phyloP scores from a whole-genome alignment of 2,888 invertebrate genomes.

The Lydus trimaculatus region DNA sequence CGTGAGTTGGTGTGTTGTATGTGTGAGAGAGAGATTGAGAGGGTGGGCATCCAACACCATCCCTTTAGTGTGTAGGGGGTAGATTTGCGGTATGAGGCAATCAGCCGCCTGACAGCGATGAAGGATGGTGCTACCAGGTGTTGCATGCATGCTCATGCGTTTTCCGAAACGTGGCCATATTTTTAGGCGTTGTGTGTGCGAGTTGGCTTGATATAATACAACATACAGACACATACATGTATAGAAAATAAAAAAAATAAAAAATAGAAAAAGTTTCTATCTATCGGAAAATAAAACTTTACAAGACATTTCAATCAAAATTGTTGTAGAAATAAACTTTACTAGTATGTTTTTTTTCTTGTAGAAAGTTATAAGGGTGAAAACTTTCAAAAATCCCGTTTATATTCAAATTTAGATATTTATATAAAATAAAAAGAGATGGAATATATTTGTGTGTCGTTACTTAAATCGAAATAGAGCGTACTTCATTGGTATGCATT shows the following conservation, averaged over 20 bases:
- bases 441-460: slow-evolving; percentile 47
- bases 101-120: slow-evolving; percentile 52
- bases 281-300: slow-evolving; percentile 26
- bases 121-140: slow-evolving; percentile 52
- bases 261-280: neutral
- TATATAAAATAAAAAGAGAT: slow-evolving; percentile 45
- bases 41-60: slow-evolving; percentile 30
- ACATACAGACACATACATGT: neutral
- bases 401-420: neutral
- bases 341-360: neutral
- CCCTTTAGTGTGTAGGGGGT: slow-evolving; percentile 39
- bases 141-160: slow-evolving; percentile 50
- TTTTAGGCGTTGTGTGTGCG: slow-evolving; percentile 11
- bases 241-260: neutral
- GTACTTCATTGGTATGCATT: slow-evolving; percentile 64
- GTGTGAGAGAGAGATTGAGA: slow-evolving; percentile 22
- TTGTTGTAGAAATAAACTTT: neutral
- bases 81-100: slow-evolving; percentile 53
- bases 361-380: neutral
- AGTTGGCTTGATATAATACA: neutral
- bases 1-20: slow-evolving; percentile 24
- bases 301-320: slow-evolving; percentile 7
- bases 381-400: neutral
- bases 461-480: slow-evolving; percentile 55
- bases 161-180: slow-evolving; percentile 34